These are phyloP conservation scores for Ptyas mucosa DNA, from an alignment of 2,113 vertebrate genomes.

Conservation along the genomic window DNA sequence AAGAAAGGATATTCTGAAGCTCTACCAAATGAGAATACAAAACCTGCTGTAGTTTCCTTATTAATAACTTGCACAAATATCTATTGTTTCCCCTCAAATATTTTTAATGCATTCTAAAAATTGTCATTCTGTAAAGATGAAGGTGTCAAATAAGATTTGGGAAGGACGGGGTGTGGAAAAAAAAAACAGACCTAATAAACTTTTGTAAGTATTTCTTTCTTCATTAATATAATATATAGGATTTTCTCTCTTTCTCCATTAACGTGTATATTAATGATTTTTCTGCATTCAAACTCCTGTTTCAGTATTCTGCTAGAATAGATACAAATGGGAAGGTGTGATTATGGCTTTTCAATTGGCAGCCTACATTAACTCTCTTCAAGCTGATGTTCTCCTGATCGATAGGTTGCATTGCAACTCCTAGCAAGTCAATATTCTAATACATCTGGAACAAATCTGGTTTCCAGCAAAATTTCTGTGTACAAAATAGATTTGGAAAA, in stretches of 20 bases:
- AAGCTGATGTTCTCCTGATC: background rate
- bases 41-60: background rate
- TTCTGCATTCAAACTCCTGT: background rate
- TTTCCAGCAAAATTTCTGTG: background rate
- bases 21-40: background rate
- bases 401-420: background rate
- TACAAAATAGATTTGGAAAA: background rate
- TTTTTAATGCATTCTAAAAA: background rate
- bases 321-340: background rate
- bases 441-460: background rate
- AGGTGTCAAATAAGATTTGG: background rate
- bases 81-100: slow-evolving; percentile 14
- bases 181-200: background rate
- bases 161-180: background rate
- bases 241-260: background rate
- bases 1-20: background rate
- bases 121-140: background rate
- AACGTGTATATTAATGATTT: background rate
- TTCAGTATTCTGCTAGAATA: background rate
- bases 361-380: background rate
- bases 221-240: background rate
- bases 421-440: background rate
- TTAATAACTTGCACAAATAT: slow-evolving; percentile 13
- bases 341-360: background rate
- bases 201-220: background rate